Evolutionary conservation across 2,888 invertebrate species (phyloP).

Genomic region (Drosophila imparisetae): DNA sequence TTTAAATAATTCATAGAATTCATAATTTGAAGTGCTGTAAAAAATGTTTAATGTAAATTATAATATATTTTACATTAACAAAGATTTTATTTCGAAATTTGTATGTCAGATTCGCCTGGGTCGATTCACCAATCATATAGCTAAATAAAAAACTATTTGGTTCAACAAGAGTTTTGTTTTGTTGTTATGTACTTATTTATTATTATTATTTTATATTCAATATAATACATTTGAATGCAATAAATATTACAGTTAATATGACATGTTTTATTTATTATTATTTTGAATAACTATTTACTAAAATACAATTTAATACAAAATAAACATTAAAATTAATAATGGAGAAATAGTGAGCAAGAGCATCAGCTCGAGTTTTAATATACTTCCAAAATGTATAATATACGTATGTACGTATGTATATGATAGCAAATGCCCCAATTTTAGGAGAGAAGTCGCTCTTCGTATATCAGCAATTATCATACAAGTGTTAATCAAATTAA

Average conservation of each 20-base stretch:
- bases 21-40: background rate
- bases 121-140: background rate
- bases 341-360: background rate
- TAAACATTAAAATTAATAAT: background rate
- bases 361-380: background rate
- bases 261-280: background rate
- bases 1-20: background rate
- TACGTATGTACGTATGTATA: background rate
- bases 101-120: background rate
- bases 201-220: background rate
- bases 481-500: constrained; percentile 17
- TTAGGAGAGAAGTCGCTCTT: background rate
- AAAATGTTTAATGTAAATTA: background rate
- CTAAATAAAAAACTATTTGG: too few species aligned
- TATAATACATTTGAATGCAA: background rate
- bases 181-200: background rate
- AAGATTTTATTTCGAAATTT: background rate
- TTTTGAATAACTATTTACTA: background rate
- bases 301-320: too few species aligned
- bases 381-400: background rate
- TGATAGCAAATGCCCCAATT: background rate
- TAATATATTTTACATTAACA: background rate
- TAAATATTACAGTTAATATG: background rate
- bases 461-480: constrained; percentile 19
- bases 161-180: background rate